phyloP scores from a whole-genome alignment of 2,113 vertebrate species.

The Anhinga anhinga region DNA sequence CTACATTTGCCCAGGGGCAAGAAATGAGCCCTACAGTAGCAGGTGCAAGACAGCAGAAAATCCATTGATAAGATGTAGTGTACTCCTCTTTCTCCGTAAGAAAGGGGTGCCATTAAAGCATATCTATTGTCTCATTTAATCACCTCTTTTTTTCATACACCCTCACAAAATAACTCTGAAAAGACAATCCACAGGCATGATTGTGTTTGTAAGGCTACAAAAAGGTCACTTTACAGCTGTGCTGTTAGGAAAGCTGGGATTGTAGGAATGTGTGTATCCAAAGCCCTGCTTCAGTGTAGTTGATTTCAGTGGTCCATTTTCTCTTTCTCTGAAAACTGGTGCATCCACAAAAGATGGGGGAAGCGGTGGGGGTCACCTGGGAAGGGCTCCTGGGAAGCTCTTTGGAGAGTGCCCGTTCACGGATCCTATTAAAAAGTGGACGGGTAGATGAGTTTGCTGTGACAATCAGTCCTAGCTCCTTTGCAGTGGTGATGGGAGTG shows the following conservation, averaged over 20 bases:
- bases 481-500: not conserved
- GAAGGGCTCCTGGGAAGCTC: not conserved
- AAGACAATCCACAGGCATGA: conserved; percentile 38
- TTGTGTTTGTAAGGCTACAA: conserved; percentile 31
- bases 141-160: conserved; percentile 18
- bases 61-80: conserved; percentile 11
- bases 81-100: not conserved
- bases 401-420: not conserved
- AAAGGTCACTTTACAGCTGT: conserved; percentile 54
- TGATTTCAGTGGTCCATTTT: not conserved
- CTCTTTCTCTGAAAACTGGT: not conserved
- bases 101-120: conserved; percentile 18
- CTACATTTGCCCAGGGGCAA: conserved; percentile 3
- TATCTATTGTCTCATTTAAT: conserved; percentile 53
- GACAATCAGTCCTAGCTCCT: not conserved
- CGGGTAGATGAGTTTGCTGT: not conserved
- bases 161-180: conserved; percentile 40
- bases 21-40: not conserved
- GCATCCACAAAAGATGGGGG: not conserved
- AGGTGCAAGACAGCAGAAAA: conserved; percentile 42
- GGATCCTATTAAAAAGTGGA: not conserved
- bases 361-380: not conserved
- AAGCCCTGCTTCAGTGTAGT: not conserved
- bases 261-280: conserved; percentile 6
- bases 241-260: not conserved